Evolutionary conservation across 2,113 vertebrate genomes (phyloP).

Genomic region (Pelobates fuscus): DNA sequence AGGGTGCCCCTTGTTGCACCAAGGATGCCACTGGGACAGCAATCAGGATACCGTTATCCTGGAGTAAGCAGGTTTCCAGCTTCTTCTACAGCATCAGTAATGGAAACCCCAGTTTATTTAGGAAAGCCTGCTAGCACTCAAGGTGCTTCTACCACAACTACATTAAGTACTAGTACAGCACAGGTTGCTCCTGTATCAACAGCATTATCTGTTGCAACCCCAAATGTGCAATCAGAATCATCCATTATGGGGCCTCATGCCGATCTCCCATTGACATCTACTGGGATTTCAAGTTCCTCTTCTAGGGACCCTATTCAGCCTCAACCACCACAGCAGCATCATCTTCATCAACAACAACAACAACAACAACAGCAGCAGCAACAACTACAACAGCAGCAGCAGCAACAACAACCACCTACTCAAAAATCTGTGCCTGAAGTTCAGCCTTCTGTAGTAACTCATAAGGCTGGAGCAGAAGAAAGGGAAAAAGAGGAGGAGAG

Average conservation of each 20-base stretch:
- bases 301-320: constrained; percentile 61
- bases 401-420: constrained; percentile 6
- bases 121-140: constrained; percentile 76
- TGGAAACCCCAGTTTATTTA: constrained; percentile 87
- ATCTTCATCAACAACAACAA: no score
- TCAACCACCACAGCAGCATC: no score
- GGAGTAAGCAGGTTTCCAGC: constrained; percentile 68
- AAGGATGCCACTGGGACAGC: constrained; percentile 79
- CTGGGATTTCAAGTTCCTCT: constrained; percentile 50
- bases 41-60: constrained; percentile 81
- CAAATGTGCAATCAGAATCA: constrained; percentile 55
- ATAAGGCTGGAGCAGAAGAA: constrained; percentile 64
- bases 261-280: constrained; percentile 55
- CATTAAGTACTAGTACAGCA: not conserved
- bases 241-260: constrained; percentile 56
- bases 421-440: constrained; percentile 55
- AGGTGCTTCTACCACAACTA: constrained; percentile 54
- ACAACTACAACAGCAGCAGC: no score
- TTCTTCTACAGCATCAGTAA: constrained; percentile 64
- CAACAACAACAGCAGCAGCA: no score
- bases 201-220: not conserved
- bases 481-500: constrained; percentile 85
- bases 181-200: constrained; percentile 40
- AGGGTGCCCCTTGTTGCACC: constrained; percentile 84
- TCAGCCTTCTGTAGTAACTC: constrained; percentile 53